These are phyloP conservation scores for Prosapia bicincta DNA, from an alignment of 2,888 invertebrate species.

Conservation along the genomic window DNA sequence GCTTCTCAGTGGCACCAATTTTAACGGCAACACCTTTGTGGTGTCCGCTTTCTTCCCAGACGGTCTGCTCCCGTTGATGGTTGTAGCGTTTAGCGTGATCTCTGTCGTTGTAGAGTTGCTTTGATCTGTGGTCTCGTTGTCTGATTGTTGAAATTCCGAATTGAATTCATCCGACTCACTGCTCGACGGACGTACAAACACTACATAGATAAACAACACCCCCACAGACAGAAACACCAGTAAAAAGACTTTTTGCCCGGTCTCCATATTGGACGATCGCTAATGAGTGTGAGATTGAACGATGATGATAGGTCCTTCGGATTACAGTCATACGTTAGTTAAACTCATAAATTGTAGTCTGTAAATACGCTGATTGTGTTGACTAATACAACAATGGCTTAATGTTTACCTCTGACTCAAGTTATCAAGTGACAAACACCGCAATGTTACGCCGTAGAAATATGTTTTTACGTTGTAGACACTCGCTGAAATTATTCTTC, in stretches of 20 bases:
- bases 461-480: too few relatives aligned
- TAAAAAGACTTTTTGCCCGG: not conserved
- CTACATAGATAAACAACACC: not conserved
- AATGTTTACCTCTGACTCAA: not conserved
- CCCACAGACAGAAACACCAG: not conserved
- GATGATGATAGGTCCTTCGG: too few relatives aligned
- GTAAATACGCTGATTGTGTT: not conserved
- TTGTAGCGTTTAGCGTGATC: too few relatives aligned
- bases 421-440: not conserved
- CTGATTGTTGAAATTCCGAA: not conserved
- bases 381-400: not conserved
- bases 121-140: not conserved
- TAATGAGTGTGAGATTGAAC: not conserved
- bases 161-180: not conserved
- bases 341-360: not conserved
- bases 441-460: too few relatives aligned
- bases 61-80: too few relatives aligned
- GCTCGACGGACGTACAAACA: not conserved
- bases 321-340: not conserved
- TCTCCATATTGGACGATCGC: not conserved
- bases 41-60: too few relatives aligned
- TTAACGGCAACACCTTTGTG: too few relatives aligned
- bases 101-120: too few relatives aligned
- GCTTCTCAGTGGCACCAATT: too few relatives aligned
- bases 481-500: too few relatives aligned